Evolutionary conservation across 2,113 vertebrate species (phyloP).

Genomic region (Glareola pratincola): DNA sequence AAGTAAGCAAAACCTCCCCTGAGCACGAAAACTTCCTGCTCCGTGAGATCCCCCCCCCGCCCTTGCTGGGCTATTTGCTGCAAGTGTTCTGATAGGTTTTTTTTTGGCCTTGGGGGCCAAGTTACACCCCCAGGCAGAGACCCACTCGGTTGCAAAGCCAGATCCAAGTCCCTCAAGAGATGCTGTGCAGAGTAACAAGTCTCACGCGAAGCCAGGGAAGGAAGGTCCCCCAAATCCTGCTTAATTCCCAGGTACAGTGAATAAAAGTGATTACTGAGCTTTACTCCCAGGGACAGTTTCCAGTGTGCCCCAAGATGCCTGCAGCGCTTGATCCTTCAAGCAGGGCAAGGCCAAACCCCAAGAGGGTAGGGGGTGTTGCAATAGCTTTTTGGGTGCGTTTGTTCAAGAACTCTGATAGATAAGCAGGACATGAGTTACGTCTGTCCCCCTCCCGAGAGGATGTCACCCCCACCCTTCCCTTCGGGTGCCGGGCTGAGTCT

Average conservation of each 20-base stretch:
- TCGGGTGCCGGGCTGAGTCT: not conserved
- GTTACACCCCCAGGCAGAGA: no score
- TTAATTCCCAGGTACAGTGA: not conserved
- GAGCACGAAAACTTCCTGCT: not conserved
- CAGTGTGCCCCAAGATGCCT: accelerated
- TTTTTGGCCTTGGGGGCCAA: not conserved
- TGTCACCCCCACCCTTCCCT: not conserved
- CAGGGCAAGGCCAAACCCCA: no score
- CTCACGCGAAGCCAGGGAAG: not conserved
- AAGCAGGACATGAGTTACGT: accelerated
- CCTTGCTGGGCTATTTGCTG: not conserved
- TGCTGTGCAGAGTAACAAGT: no score
- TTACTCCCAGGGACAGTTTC: not conserved
- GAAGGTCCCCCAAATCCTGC: not conserved
- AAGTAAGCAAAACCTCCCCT: not conserved
- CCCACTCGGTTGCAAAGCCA: accelerated
- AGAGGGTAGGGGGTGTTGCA: not conserved
- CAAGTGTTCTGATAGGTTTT: not conserved
- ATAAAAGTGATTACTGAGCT: not conserved
- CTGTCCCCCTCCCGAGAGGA: not conserved
- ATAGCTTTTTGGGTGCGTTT: not conserved
- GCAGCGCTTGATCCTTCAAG: accelerated
- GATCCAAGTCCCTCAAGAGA: not conserved
- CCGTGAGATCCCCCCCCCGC: not conserved
- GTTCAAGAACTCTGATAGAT: not conserved